Conservation (phyloP, 2,113 vertebrate species). For the Monopterus albus region DNA sequence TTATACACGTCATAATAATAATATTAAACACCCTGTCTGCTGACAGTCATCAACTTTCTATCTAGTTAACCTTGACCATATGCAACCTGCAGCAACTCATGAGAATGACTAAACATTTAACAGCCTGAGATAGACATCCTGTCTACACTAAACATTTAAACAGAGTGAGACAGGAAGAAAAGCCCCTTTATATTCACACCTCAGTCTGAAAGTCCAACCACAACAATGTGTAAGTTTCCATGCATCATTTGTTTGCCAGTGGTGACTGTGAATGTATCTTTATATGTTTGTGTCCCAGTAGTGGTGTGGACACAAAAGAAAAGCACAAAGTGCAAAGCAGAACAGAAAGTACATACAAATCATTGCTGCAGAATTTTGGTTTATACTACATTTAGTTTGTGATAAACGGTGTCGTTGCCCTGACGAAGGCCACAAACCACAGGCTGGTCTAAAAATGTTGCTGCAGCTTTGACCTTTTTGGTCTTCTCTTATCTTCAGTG, state of each 20-base stretch:
- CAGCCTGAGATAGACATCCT: background rate
- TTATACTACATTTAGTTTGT: background rate
- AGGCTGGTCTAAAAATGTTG: background rate
- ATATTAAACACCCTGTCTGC: no score
- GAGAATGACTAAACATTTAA: no score
- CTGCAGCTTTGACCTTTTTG: background rate
- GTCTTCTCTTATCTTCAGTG: no score
- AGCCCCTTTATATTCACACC: background rate
- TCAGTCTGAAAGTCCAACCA: constrained; percentile 11
- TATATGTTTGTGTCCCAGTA: background rate
- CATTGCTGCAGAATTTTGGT: background rate
- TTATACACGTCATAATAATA: no score
- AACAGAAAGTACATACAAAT: background rate
- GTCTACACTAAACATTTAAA: no score
- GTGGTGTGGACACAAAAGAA: no score
- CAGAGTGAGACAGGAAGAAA: background rate
- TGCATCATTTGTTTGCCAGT: background rate
- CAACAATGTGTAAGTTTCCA: constrained; percentile 40
- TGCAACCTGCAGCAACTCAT: no score
- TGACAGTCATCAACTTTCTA: no score
- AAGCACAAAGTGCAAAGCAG: background rate
- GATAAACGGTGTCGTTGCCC: background rate
- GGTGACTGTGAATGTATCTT: background rate
- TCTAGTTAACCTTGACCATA: no score
- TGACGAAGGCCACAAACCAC: background rate